These are phyloP conservation scores for Tipula unca DNA, from an alignment of 2,888 invertebrate genomes.

Conservation along the genomic window DNA sequence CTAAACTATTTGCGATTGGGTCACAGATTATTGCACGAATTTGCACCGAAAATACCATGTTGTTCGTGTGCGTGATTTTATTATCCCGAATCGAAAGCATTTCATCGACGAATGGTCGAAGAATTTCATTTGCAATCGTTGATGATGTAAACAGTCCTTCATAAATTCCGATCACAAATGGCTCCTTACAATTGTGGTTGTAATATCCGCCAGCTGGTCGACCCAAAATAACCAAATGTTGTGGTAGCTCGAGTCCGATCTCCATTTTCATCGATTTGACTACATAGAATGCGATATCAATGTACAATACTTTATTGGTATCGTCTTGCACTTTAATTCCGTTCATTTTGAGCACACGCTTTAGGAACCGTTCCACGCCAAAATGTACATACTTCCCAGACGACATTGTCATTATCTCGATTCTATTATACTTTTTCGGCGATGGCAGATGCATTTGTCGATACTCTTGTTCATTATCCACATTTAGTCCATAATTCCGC, in stretches of 20 bases:
- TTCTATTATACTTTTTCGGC: neutral
- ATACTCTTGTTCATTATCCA: conserved; percentile 19
- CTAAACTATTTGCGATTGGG: conserved; percentile 24
- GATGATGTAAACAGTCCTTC: conserved; percentile 24
- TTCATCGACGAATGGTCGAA: conserved; percentile 25
- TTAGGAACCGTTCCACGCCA: conserved; percentile 21
- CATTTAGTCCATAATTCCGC: conserved; percentile 20
- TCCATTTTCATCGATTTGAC: conserved; percentile 21
- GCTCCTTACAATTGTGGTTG: conserved; percentile 23
- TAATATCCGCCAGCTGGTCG: conserved; percentile 9
- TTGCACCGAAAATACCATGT: conserved; percentile 18
- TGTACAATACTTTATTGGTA: conserved; percentile 14
- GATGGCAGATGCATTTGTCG: neutral
- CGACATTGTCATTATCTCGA: conserved; percentile 22
- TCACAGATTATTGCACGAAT: conserved; percentile 23
- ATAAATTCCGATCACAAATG: conserved; percentile 25
- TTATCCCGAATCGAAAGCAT: conserved; percentile 19
- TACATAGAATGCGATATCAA: conserved; percentile 23
- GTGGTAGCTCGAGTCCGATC: conserved; percentile 21
- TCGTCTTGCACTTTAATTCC: neutral
- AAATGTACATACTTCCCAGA: conserved; percentile 24
- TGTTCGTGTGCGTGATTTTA: conserved; percentile 19
- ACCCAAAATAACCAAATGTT: conserved; percentile 24
- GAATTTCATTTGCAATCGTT: conserved; percentile 25
- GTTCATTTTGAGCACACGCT: conserved; percentile 14